Evolutionary conservation across 2,888 invertebrate genomes (phyloP).

Genomic region (Sceliomorpha sp.): DNA sequence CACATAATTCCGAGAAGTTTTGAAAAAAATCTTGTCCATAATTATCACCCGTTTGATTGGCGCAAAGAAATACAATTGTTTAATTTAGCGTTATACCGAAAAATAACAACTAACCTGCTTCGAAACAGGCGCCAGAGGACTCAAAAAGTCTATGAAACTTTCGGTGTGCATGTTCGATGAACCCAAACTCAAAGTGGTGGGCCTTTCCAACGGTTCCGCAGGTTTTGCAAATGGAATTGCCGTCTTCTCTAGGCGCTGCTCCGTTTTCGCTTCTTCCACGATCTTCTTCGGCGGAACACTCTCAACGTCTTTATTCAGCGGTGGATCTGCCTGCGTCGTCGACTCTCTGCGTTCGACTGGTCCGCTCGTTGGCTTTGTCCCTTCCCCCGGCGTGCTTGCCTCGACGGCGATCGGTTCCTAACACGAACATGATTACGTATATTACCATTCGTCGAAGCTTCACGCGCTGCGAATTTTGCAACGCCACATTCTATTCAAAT

Average conservation of each 20-base stretch:
- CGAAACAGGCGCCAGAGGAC: conserved; percentile 68
- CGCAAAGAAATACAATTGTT: too few species aligned
- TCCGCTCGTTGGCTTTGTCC: conserved; percentile 55
- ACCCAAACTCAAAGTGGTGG: conserved; percentile 63
- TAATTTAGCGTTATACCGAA: too few species aligned
- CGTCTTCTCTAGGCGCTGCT: conserved; percentile 21
- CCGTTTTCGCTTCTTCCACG: conserved; percentile 41
- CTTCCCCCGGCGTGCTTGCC: conserved; percentile 39
- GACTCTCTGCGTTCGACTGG: conserved; percentile 60
- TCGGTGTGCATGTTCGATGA: conserved; percentile 51
- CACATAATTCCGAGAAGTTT: too few species aligned
- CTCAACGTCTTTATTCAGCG: conserved; percentile 54
- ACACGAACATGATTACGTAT: conserved; percentile 55
- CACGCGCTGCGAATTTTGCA: conserved; percentile 69
- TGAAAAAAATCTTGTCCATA: too few species aligned
- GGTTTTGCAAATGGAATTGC: conserved; percentile 12
- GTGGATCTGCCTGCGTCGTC: conserved; percentile 44
- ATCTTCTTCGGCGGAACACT: conserved; percentile 38
- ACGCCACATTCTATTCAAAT: conserved; percentile 77
- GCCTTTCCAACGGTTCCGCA: conserved; percentile 57
- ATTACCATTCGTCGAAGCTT: conserved; percentile 58
- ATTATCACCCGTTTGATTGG: too few species aligned
- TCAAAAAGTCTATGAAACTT: conserved; percentile 61
- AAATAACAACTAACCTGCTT: conserved; percentile 62
- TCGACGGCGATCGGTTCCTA: conserved; percentile 64